Conservation (phyloP, 2,888 invertebrate species). For the Leptinotarsa tumamoca region DNA sequence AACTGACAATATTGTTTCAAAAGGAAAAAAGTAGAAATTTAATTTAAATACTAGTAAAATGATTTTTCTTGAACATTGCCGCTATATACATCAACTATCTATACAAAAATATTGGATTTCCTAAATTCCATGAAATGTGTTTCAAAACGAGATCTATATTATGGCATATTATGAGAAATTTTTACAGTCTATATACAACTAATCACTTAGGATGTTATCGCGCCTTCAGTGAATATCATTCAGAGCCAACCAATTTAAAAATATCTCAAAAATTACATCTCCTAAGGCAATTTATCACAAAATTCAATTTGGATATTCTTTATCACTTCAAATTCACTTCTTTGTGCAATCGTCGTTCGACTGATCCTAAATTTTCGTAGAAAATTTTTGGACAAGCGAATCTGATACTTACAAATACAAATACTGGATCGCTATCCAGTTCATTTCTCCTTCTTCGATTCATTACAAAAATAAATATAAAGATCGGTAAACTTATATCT, state of each 20-base stretch:
- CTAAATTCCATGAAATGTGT: slow-evolving; percentile 16
- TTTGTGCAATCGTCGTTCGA: slow-evolving; percentile 40
- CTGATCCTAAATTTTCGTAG: neutral
- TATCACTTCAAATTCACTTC: slow-evolving; percentile 33
- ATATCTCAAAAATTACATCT: slow-evolving; percentile 49
- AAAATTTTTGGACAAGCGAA: slow-evolving; percentile 14
- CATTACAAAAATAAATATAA: slow-evolving; percentile 57
- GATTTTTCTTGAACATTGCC: slow-evolving; percentile 46
- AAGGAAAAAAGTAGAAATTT: slow-evolving; percentile 40
- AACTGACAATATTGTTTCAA: slow-evolving; percentile 49
- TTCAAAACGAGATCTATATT: slow-evolving; percentile 45
- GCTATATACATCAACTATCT: slow-evolving; percentile 41
- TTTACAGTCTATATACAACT: slow-evolving; percentile 45
- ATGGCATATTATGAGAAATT: slow-evolving; percentile 40
- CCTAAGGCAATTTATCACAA: slow-evolving; percentile 54
- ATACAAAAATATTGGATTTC: slow-evolving; percentile 40
- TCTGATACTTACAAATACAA: slow-evolving; percentile 18
- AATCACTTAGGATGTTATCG: slow-evolving; percentile 29
- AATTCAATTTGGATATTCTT: slow-evolving; percentile 39
- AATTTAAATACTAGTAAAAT: slow-evolving; percentile 53
- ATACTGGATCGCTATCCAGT: slow-evolving; percentile 25
- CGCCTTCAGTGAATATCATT: slow-evolving; percentile 18
- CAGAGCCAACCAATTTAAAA: slow-evolving; percentile 30
- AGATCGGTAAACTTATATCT: slow-evolving; percentile 47
- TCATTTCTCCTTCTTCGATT: slow-evolving; percentile 32